A percentile compares a stretch with the other conserved stretches of the same genome.
Conservation (phyloP, 2,797 vertebrate species). For the Macropus fuliginosus region DNA sequence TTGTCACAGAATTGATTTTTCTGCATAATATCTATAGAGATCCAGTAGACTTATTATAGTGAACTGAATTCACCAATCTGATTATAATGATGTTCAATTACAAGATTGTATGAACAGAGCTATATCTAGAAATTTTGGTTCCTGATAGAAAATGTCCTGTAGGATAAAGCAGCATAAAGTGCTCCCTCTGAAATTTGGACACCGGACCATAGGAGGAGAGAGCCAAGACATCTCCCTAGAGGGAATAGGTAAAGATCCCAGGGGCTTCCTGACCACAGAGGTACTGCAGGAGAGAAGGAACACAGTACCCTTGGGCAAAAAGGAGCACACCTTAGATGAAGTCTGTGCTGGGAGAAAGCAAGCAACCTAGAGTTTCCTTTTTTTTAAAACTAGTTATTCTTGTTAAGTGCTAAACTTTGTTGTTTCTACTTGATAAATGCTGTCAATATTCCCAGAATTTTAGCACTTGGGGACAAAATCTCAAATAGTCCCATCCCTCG, state of each 20-base stretch:
- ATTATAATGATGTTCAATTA: not conserved
- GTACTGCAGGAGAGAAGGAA: not conserved
- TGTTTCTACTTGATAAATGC: not conserved
- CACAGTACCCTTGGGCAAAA: too few species aligned
- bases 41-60: conserved; percentile 9
- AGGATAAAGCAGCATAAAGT: not conserved
- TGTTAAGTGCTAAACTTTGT: not conserved
- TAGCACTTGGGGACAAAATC: not conserved
- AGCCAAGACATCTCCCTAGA: not conserved
- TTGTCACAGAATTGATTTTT: conserved; percentile 37
- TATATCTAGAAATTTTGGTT: not conserved
- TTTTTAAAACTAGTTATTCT: not conserved
- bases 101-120: not conserved
- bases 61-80: conserved; percentile 36
- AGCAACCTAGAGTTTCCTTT: too few species aligned
- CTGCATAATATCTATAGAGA: not conserved
- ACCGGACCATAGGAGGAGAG: not conserved
- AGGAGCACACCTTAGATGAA: too few species aligned
- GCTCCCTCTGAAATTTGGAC: not conserved
- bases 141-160: not conserved
- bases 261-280: not conserved
- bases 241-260: not conserved
- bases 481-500: not conserved
- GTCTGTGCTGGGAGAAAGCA: too few species aligned
- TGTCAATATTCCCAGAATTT: not conserved